Conservation (phyloP, 2,113 vertebrate species). For the Eurystomus gularis region DNA sequence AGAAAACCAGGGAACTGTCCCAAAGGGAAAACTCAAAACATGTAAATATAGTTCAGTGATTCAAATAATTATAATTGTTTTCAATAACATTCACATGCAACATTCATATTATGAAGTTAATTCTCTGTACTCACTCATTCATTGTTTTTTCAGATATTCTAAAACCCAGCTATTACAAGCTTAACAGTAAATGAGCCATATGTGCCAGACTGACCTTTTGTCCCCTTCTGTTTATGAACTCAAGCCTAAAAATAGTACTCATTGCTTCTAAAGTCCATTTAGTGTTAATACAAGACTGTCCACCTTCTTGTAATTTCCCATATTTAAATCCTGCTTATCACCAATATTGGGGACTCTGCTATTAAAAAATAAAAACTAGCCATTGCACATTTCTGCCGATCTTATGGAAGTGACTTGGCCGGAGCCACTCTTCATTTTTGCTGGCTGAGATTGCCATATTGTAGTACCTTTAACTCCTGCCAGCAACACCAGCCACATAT, state of each 20-base stretch:
- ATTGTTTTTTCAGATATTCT: not conserved
- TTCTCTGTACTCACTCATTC: not conserved
- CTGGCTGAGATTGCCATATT: not conserved
- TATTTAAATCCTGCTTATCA: not conserved
- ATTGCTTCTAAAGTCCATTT: not conserved
- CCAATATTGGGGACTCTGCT: not conserved
- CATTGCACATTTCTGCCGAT: not conserved
- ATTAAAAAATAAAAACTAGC: not conserved
- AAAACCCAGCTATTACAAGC: not conserved
- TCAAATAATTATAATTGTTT: slow-evolving; percentile 43
- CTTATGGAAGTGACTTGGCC: not conserved
- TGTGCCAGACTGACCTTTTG: not conserved
- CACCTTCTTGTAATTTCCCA: not conserved
- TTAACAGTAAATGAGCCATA: slow-evolving; percentile 26
- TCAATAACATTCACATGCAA: not conserved
- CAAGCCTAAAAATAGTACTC: not conserved
- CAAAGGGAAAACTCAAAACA: slow-evolving; percentile 4
- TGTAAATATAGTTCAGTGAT: slow-evolving; percentile 12
- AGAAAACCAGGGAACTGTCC: not conserved
- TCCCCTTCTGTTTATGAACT: not conserved
- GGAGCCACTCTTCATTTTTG: not conserved
- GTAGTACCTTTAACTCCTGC: not conserved
- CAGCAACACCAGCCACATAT: not conserved
- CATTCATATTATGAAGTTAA: slow-evolving; percentile 13
- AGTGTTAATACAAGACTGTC: not conserved